phyloP scores from a whole-genome alignment of 2,797 vertebrate species.

The Morelia viridis region DNA sequence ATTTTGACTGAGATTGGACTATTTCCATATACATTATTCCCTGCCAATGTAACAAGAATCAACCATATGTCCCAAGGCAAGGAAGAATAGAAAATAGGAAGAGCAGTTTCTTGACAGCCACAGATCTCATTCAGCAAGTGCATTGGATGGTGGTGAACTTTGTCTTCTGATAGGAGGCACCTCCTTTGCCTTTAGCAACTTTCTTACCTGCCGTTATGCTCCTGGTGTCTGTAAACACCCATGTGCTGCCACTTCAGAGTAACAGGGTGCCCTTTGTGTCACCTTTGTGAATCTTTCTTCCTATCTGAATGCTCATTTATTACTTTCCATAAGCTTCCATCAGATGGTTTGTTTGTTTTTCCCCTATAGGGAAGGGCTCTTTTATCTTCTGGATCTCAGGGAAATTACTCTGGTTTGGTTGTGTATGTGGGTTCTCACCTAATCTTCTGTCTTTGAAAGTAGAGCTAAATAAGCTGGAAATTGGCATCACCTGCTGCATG shows the following conservation, averaged over 20 bases:
- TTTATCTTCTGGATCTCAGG: neutral
- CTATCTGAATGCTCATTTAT: neutral
- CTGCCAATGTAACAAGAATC: neutral
- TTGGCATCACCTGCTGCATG: neutral
- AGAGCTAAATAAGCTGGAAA: neutral
- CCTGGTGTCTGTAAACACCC: neutral
- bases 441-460: neutral
- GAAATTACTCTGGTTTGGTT: neutral
- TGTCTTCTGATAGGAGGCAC: neutral
- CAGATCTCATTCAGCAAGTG: neutral
- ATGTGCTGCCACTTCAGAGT: neutral
- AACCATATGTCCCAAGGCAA: neutral
- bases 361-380: neutral
- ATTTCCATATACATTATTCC: neutral
- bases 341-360: neutral
- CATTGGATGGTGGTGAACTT: neutral
- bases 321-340: neutral
- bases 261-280: neutral
- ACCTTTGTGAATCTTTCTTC: neutral
- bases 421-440: neutral
- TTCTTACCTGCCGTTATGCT: neutral
- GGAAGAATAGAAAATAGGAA: neutral
- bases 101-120: neutral
- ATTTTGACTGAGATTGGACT: neutral
- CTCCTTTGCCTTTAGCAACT: neutral